Base-by-base conservation (phyloP, 2,113 vertebrate genomes). In the Fulmarus glacialis region DNA sequence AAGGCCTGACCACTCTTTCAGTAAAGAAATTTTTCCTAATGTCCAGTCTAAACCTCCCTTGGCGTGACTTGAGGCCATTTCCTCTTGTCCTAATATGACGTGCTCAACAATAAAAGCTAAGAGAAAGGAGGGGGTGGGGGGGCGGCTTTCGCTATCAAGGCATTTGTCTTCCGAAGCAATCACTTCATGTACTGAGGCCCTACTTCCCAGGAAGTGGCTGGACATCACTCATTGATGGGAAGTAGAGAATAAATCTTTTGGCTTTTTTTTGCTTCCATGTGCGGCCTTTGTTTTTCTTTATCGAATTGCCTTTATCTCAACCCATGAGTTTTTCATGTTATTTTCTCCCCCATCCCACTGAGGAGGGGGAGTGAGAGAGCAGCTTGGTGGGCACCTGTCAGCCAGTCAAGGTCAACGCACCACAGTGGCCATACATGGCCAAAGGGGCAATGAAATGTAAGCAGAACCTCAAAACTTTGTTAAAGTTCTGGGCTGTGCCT, bases 111-210 rank as follows among this genome's bases (percentile, higher is more conserved):
- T 10, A 43, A 53, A 84, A 60, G 38, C 7, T 53, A n/a, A n/a
- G 8, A 47, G 63, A 56, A 81, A 45, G 50, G 15, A 20, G 29
- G 36, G 26, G 29, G 14, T 2, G 8, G 8, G 9, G 6, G 2
- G 17, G n/a, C n/a, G 6, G 21, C 38, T 52, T 82, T 38, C 1
- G 3, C 13, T 58, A 13, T 58, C 22, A 50, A 48, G 22, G 43
- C 1, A 0, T 40, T 27, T 27, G 14, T 26, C n/a, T 82, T 70
- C n/a, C 2, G 0, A 70, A 70, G n/a, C 14, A 21, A 59, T 8
- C 4, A 3, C n/a, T 82, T 70, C 8, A 11, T 1, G 0, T n/a
- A 29, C 11, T 19, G 36, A 50, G 36, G 43, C 18, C 30, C 81
- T 60, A 32, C 30, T 52, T 83, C 23, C 45, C 30, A 22, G 18